Percentiles rank a stretch among this genome's conserved stretches.
Evolutionary conservation across 2,113 vertebrate genomes (phyloP).

Genomic region (Saimiri boliviensis): DNA sequence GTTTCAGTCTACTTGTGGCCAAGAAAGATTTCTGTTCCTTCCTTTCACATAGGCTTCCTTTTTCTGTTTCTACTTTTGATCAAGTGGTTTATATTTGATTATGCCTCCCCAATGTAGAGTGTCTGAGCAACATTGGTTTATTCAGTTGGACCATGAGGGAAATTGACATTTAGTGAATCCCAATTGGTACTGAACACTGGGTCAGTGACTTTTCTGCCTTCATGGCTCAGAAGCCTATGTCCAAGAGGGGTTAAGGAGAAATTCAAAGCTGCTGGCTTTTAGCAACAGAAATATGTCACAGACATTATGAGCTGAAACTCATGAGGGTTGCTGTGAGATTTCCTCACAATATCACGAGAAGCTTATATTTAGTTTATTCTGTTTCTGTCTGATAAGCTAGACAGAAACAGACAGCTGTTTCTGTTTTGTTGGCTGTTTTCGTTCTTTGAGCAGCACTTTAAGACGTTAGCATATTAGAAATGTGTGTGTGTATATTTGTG

Average conservation of each 20-base stretch:
- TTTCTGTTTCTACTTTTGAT: not conserved
- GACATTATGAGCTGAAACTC: not conserved
- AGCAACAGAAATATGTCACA: not conserved
- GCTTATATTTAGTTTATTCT: not conserved
- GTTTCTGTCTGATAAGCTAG: not conserved
- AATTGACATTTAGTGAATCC: not conserved
- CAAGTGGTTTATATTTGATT: not conserved
- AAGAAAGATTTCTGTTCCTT: not conserved
- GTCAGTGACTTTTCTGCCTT: not conserved
- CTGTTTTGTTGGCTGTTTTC: not conserved
- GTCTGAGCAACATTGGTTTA: not conserved
- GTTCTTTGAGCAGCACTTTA: not conserved
- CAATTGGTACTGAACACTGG: not conserved
- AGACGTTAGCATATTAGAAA: not conserved
- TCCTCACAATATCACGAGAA: not conserved
- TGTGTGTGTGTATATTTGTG: not conserved
- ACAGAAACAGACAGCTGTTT: too few relatives aligned
- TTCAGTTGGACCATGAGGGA: not conserved
- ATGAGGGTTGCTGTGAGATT: not conserved
- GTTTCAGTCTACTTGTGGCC: not conserved
- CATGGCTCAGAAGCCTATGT: not conserved
- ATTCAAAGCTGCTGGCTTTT: not conserved
- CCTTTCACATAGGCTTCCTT: not conserved
- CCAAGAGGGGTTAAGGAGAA: not conserved
- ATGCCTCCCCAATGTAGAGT: not conserved